Conservation (phyloP, 2,888 invertebrate species). For the Ichneumon xanthorius region DNA sequence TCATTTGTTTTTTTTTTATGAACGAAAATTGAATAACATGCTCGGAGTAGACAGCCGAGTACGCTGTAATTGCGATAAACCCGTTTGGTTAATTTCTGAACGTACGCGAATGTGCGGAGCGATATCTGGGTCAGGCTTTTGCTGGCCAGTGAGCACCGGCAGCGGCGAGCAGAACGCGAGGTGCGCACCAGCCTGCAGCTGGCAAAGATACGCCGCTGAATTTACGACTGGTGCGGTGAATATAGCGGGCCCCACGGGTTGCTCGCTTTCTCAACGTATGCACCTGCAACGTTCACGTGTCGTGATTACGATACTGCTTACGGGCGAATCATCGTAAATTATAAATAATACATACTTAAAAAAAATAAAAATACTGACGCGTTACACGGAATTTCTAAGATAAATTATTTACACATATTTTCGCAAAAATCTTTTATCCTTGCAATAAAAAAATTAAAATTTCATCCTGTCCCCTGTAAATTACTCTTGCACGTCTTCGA, state of each 20-base stretch:
- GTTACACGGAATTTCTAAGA: no score
- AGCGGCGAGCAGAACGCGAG: conserved; percentile 34
- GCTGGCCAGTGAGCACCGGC: conserved; percentile 4
- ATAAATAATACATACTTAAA: conserved; percentile 19
- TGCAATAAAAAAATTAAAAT: no score
- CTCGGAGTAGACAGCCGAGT: conserved; percentile 2
- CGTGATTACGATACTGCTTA: conserved; percentile 44
- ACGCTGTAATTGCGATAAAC: conserved; percentile 33
- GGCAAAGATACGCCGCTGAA: conserved; percentile 64
- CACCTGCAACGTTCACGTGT: conserved; percentile 43
- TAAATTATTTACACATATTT: no score
- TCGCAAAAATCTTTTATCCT: no score
- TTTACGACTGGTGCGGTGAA: conserved; percentile 64
- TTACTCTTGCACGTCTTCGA: no score
- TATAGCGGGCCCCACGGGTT: conserved; percentile 34
- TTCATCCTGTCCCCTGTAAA: no score
- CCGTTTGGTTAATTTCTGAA: conserved; percentile 39
- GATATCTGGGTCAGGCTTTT: conserved; percentile 62
- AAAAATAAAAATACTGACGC: background rate
- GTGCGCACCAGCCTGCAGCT: conserved; percentile 49
- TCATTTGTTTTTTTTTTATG: no score
- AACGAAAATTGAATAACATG: conserved; percentile 4
- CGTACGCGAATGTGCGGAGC: conserved; percentile 13
- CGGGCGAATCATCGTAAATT: conserved; percentile 49
- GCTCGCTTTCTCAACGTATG: conserved; percentile 47